Evolutionary conservation across 2,113 vertebrate species (phyloP).

Genomic region (rabbit (Oryctolagus cuniculus)): DNA sequence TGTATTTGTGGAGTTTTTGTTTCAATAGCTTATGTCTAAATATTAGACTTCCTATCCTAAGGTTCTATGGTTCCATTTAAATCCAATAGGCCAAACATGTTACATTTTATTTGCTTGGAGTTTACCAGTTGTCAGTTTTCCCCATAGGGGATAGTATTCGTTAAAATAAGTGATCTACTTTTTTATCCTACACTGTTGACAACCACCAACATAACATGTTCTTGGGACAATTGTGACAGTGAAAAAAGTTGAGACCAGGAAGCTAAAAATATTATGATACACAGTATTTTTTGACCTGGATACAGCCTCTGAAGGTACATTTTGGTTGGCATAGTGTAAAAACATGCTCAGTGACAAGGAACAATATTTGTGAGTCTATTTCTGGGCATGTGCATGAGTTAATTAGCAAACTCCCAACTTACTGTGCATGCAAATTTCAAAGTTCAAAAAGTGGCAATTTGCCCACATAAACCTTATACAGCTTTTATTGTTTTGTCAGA

Average conservation of each 20-base stretch:
- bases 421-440: conserved; percentile 73
- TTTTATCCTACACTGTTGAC: conserved; percentile 18
- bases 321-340: conserved; percentile 62
- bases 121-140: background rate
- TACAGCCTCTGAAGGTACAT: conserved; percentile 48
- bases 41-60: conserved; percentile 17
- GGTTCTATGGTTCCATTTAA: background rate
- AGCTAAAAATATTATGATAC: conserved; percentile 71
- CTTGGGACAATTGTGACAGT: conserved; percentile 2
- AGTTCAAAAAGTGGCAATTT: conserved; percentile 80
- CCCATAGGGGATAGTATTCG: background rate
- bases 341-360: conserved; percentile 65
- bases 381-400: conserved; percentile 67
- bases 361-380: conserved; percentile 74
- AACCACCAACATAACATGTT: background rate
- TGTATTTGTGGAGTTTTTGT: background rate
- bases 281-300: conserved; percentile 51
- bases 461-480: conserved; percentile 69
- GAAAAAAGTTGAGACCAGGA: background rate
- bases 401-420: conserved; percentile 76
- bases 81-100: background rate
- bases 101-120: background rate
- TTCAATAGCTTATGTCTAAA: background rate
- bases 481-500: conserved; percentile 80
- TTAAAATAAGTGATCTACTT: conserved; percentile 32